A percentile compares a stretch with the other conserved stretches of the same genome.
These are phyloP conservation scores for Cacatua alba DNA, from an alignment of 2,113 vertebrate genomes.

Conservation along the genomic window DNA sequence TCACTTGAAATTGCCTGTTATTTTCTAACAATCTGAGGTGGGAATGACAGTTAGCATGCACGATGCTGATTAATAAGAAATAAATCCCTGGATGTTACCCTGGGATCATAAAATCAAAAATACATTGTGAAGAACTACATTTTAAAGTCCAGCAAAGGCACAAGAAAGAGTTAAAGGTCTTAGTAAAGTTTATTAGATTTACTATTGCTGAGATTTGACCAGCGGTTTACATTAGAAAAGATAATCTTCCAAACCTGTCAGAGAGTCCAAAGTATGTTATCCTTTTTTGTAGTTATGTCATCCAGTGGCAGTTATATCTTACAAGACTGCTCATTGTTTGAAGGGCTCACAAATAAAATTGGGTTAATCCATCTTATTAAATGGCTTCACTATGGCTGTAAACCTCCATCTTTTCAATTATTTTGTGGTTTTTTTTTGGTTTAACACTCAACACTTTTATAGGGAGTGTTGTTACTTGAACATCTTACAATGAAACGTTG, in stretches of 20 bases:
- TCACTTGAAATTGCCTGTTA: background rate
- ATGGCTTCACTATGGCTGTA: background rate
- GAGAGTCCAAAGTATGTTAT: conserved; percentile 33
- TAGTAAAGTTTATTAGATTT: conserved; percentile 57
- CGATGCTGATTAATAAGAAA: no score
- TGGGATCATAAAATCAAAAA: background rate
- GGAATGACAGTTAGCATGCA: background rate
- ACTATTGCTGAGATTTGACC: background rate
- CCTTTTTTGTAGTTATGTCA: conserved; percentile 50
- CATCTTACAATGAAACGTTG: background rate
- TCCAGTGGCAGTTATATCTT: conserved; percentile 32
- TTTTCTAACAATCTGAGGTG: background rate
- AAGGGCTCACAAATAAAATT: conserved; percentile 34
- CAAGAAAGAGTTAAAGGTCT: conserved; percentile 32
- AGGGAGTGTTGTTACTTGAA: background rate
- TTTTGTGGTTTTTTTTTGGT: background rate
- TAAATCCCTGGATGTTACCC: background rate
- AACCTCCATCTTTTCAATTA: background rate
- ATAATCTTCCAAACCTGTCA: conserved; percentile 57
- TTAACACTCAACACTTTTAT: background rate
- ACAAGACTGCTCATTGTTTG: background rate
- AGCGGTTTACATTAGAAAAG: conserved; percentile 24
- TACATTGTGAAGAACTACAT: background rate
- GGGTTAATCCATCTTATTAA: conserved; percentile 47
- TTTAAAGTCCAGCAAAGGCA: background rate